Percentiles rank a stretch among this genome's conserved stretches.
Conservation (phyloP, 2,888 invertebrate genomes). For the Parnassius glacialis region DNA sequence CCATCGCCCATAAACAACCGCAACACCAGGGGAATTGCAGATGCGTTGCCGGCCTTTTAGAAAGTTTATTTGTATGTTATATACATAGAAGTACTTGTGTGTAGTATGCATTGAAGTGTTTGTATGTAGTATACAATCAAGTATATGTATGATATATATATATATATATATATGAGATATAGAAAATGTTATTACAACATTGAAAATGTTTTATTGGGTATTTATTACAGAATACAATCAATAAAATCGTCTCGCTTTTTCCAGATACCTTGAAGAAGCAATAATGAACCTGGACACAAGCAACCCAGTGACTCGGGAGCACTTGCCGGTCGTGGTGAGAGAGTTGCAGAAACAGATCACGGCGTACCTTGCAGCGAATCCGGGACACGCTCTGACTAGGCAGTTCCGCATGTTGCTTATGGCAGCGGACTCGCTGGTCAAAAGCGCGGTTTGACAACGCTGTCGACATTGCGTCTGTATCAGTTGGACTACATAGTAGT, state of each 20-base stretch:
- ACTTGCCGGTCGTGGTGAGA: constrained; percentile 88
- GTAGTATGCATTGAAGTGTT: too few relatives aligned
- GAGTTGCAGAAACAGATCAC: constrained; percentile 88
- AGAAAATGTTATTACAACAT: too few relatives aligned
- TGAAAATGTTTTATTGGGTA: too few relatives aligned
- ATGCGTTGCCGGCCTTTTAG: too few relatives aligned
- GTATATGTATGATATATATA: too few relatives aligned
- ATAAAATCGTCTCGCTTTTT: background rate
- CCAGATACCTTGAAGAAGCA: constrained; percentile 93
- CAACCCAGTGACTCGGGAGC: constrained; percentile 90
- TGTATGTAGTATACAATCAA: too few relatives aligned
- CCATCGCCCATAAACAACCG: too few relatives aligned
- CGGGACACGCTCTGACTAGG: constrained; percentile 83
- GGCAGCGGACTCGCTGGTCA: constrained; percentile 83
- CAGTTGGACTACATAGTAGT: constrained; percentile 14
- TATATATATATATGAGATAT: too few relatives aligned
- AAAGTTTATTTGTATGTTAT: too few relatives aligned
- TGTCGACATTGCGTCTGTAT: constrained; percentile 20
- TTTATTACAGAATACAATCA: too few relatives aligned
- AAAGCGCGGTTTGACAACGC: constrained; percentile 53
- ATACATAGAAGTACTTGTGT: too few relatives aligned
- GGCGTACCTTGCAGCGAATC: constrained; percentile 84
- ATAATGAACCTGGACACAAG: constrained; percentile 89
- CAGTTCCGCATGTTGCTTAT: constrained; percentile 87
- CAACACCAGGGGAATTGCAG: too few relatives aligned